These are phyloP conservation scores for Apamea crenata DNA, from an alignment of 2,888 invertebrate species.

Conservation along the genomic window DNA sequence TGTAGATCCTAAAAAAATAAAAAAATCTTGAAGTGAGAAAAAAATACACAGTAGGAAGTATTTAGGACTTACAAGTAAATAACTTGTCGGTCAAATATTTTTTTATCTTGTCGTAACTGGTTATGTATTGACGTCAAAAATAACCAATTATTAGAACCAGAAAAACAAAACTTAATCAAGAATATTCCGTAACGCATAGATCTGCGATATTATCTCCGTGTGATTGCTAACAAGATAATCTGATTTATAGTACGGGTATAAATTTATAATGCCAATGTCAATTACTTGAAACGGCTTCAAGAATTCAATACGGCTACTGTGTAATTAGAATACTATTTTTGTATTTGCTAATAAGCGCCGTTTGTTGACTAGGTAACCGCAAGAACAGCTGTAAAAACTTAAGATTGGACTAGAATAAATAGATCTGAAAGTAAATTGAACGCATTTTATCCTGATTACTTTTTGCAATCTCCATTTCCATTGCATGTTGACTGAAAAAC, in stretches of 20 bases:
- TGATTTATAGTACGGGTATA: constrained; percentile 51
- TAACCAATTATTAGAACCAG: constrained; percentile 24
- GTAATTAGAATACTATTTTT: constrained; percentile 44
- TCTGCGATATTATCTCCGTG: constrained; percentile 20
- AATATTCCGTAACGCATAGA: constrained; percentile 34
- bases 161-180: constrained; percentile 32
- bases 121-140: constrained; percentile 49
- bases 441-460: constrained; percentile 1
- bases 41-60: constrained; percentile 36
- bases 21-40: background rate
- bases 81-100: background rate
- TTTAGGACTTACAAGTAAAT: constrained; percentile 2
- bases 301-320: constrained; percentile 34
- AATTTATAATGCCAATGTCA: constrained; percentile 44
- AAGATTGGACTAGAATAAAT: constrained; percentile 21
- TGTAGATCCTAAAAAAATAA: too few species aligned
- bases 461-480: constrained; percentile 3
- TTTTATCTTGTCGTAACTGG: constrained; percentile 20
- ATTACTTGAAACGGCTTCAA: constrained; percentile 38
- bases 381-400: constrained; percentile 25
- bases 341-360: constrained; percentile 15
- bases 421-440: constrained; percentile 33
- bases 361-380: constrained; percentile 26
- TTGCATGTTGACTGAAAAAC: constrained; percentile 1
- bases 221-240: constrained; percentile 39